Base-by-base conservation (phyloP, 2,113 vertebrate species). In the Scytalopus superciliaris region DNA sequence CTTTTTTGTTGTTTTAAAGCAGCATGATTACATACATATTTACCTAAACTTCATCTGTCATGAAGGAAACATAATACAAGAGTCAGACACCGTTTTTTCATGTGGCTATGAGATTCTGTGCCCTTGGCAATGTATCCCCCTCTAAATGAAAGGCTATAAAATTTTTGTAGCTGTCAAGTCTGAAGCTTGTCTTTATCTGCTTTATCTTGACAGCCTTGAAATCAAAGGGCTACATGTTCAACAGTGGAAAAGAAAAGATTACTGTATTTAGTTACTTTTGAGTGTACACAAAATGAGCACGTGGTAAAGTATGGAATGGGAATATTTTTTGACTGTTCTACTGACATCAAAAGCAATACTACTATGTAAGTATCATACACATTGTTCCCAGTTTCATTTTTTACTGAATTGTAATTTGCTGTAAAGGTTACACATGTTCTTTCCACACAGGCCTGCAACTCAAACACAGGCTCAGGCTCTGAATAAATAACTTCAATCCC, bases 131-230 rank as follows among this genome's bases (percentile, higher is more conserved):
- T 27, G 28, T 5, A 85, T 84, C 47, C 42, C 55, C n/a, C 80
- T 60, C 19, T 37, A 91, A 94, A 95, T 74, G 76, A 93, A 94
- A 94, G 82, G 73, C 94, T 93, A 87, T 55, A 90, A 78, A 92
- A 97, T 79, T 95, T 96, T 91, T 94, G 93, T 90, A 94, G 69
- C 87, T 96, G 92, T 95, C 90, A 93, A 75, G 76, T 66, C 81
- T 93, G 74, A 94, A 77, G 82, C 45, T 94, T 94, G 56, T 35
- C 89, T 82, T 95, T 95, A 96, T 97, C 93, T 93, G 75, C 57
- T 94, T 77, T 90, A 94, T 82, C 90, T 93, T 87, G 89, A 96
- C 92, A 93, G 84, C 59, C 76, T 62, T 35, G 56, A 95, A 92
- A 96, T 96, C 91, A 96, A 95, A 96, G 92, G 49, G 57, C 67